A percentile compares a stretch with the other conserved stretches of the same genome.
These are phyloP conservation scores for Zaprionus davidi DNA, from an alignment of 1,140 invertebrate genomes.

Conservation along the genomic window DNA sequence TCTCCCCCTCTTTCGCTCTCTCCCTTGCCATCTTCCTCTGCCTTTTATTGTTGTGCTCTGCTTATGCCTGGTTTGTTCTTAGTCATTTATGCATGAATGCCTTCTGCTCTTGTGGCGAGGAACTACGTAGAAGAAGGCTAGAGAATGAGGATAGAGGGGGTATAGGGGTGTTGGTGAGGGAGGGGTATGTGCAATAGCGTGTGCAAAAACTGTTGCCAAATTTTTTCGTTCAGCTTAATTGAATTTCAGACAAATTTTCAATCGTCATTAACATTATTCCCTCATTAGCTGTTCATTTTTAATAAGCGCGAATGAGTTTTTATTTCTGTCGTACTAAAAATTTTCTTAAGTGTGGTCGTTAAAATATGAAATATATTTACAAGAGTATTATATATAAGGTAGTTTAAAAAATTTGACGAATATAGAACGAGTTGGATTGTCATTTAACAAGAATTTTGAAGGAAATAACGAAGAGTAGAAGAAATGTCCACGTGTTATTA, in stretches of 20 bases:
- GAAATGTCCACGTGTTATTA: no score
- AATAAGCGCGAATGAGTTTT: background rate
- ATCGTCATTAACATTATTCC: background rate
- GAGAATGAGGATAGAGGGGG: background rate
- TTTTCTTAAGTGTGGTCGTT: background rate
- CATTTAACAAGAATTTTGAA: no score
- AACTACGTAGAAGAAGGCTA: background rate
- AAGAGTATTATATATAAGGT: no score
- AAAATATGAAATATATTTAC: background rate
- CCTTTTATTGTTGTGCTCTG: slow-evolving; percentile 26
- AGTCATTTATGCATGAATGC: slow-evolving; percentile 83
- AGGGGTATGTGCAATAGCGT: background rate
- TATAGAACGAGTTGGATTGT: no score
- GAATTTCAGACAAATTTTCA: slow-evolving; percentile 49
- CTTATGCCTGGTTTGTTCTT: slow-evolving; percentile 76
- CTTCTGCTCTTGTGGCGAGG: slow-evolving; percentile 42
- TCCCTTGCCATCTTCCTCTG: background rate
- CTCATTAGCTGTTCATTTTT: slow-evolving; percentile 25
- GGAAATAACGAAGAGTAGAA: no score
- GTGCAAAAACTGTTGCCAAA: slow-evolving; percentile 40
- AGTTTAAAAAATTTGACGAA: no score
- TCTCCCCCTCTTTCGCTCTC: background rate
- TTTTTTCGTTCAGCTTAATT: slow-evolving; percentile 65
- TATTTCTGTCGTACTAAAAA: background rate
- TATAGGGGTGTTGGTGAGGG: background rate